phyloP scores from a whole-genome alignment of 35 echinoderm and acorn worm genomes.

The Chiridota heheva region DNA sequence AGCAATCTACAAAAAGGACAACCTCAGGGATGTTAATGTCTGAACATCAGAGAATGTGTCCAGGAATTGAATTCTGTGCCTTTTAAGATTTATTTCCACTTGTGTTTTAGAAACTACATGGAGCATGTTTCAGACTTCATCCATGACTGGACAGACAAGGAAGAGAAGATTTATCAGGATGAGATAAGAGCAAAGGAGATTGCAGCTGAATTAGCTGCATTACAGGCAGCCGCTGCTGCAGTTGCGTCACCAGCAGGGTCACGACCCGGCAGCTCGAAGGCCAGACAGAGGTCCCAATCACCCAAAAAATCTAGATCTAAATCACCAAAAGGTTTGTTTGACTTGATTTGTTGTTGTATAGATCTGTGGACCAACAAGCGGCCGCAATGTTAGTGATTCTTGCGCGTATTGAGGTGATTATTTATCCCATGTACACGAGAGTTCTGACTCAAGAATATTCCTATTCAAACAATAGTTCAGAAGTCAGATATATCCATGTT shows the following conservation, averaged over 20 bases:
- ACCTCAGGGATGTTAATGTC: too few species aligned
- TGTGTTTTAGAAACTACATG: constrained; percentile 82
- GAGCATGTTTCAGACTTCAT: constrained; percentile 89
- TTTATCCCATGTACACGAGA: too few species aligned
- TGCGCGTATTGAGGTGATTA: too few species aligned
- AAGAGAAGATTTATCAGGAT: constrained; percentile 77
- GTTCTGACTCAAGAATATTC: too few species aligned
- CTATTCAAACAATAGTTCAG: too few species aligned
- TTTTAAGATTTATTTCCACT: too few species aligned
- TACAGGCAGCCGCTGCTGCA: constrained; percentile 45
- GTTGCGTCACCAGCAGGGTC: constrained; percentile 50
- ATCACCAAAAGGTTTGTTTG: constrained; percentile 79
- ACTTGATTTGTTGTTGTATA: neutral
- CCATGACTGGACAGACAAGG: constrained; percentile 59
- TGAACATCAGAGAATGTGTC: too few species aligned
- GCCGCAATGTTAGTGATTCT: too few species aligned
- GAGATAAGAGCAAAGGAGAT: constrained; percentile 67
- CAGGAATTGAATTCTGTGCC: too few species aligned
- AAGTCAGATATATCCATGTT: too few species aligned
- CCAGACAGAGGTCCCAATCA: constrained; percentile 57
- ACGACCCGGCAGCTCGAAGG: constrained; percentile 77
- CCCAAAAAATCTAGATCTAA: constrained; percentile 95
- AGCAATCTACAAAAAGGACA: too few species aligned
- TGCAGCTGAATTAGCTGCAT: constrained; percentile 64
- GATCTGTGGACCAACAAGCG: too few species aligned